These are phyloP conservation scores for Nasonia oneida DNA, from an alignment of 2,888 invertebrate species.

Conservation along the genomic window DNA sequence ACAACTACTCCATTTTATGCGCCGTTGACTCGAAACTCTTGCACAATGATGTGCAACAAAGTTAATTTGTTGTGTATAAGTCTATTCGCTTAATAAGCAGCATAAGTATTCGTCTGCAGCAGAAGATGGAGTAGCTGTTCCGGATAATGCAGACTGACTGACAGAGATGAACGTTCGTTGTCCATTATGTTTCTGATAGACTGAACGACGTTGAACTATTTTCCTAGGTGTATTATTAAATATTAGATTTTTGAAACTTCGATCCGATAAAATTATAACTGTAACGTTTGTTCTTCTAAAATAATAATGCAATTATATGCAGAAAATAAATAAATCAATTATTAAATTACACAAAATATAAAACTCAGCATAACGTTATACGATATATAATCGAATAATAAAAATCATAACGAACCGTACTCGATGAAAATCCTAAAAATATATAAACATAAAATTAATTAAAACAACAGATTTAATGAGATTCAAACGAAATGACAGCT, in stretches of 20 bases:
- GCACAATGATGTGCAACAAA: not conserved
- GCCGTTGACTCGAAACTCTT: not conserved
- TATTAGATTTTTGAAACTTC: not conserved
- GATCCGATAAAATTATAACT: not conserved
- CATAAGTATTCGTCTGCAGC: not conserved
- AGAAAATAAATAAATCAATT: too few relatives aligned
- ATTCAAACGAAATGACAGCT: not conserved
- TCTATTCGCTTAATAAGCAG: not conserved
- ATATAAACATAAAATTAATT: too few relatives aligned
- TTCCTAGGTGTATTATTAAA: not conserved
- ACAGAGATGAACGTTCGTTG: slow-evolving; percentile 14
- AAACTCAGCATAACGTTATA: too few relatives aligned
- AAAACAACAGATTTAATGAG: too few relatives aligned
- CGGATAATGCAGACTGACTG: slow-evolving; percentile 8
- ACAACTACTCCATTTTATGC: slow-evolving; percentile 2
- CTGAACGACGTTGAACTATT: not conserved
- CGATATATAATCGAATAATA: too few relatives aligned
- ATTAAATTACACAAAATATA: too few relatives aligned
- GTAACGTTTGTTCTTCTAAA: not conserved
- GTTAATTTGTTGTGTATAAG: not conserved
- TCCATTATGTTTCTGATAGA: slow-evolving; percentile 5
- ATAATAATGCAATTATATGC: not conserved
- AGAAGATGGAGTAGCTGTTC: not conserved
- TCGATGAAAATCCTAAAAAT: too few relatives aligned
- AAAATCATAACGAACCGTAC: too few relatives aligned